Percentiles rank a stretch among this genome's conserved stretches.
Evolutionary conservation across 2,113 vertebrate species (phyloP).

Genomic region (Lathamus discolor): DNA sequence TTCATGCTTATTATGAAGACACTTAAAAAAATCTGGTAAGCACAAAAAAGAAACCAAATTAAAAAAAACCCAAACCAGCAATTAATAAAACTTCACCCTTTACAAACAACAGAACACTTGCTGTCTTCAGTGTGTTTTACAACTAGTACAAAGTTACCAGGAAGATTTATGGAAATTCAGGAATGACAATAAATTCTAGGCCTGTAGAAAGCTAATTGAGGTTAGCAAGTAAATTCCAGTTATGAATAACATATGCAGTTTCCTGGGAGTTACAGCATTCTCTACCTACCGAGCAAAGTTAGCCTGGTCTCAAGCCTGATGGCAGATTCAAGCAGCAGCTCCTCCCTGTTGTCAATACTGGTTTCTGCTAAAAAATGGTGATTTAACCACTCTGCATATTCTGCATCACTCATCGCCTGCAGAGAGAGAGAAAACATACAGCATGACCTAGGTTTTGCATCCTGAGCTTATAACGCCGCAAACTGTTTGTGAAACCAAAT

Average conservation of each 20-base stretch:
- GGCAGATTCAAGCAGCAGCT: conserved; percentile 86
- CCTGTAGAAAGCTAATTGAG: neutral
- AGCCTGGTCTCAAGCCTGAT: conserved; percentile 85
- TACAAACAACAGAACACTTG: neutral
- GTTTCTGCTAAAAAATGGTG: conserved; percentile 86
- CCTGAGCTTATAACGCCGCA: neutral
- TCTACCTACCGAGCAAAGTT: conserved; percentile 85
- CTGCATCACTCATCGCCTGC: conserved; percentile 84
- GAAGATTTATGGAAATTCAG: neutral
- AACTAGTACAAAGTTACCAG: neutral
- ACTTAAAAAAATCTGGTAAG: neutral
- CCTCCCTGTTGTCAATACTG: conserved; percentile 90
- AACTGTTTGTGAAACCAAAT: neutral
- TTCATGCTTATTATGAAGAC: neutral
- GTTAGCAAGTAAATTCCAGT: neutral
- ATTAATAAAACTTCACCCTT: neutral
- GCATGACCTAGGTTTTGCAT: neutral
- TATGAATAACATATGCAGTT: neutral
- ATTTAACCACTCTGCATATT: conserved; percentile 88
- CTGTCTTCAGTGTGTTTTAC: neutral
- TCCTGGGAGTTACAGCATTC: neutral
- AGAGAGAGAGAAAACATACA: neutral
- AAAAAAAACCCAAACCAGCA: too few relatives aligned
- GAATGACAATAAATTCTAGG: neutral
- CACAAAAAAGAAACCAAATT: neutral